Evolutionary conservation across 2,888 invertebrate genomes (phyloP).

Genomic region (Ganaspis brasiliensis): DNA sequence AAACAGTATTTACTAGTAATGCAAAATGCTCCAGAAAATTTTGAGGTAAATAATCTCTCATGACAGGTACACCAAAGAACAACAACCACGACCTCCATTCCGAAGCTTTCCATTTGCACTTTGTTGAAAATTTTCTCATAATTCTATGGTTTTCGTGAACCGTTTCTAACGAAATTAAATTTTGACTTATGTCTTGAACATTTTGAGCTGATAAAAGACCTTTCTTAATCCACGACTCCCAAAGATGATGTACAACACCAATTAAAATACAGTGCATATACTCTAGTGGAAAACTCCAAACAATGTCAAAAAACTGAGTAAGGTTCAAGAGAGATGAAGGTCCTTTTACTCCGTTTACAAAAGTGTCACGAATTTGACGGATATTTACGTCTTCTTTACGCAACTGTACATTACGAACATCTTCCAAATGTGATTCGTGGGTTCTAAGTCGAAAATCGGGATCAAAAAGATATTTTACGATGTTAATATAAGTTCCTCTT

Average conservation of each 20-base stretch:
- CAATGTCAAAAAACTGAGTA: neutral
- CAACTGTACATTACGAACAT: neutral
- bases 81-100: constrained; percentile 53
- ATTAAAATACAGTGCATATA: neutral
- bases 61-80: constrained; percentile 26
- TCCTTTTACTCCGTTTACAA: constrained; percentile 3
- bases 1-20: constrained; percentile 42
- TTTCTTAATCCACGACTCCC: constrained; percentile 15
- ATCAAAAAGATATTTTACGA: neutral
- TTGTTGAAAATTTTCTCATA: neutral
- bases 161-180: neutral
- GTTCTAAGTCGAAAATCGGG: neutral
- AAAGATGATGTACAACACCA: neutral
- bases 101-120: constrained; percentile 46
- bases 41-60: constrained; percentile 24
- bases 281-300: constrained; percentile 7
- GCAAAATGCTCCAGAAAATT: constrained; percentile 37
- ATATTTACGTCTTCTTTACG: neutral
- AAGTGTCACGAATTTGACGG: neutral
- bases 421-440: neutral
- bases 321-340: neutral
- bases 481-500: neutral
- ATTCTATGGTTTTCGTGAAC: neutral
- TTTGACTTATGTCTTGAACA: neutral
- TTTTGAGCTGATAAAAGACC: neutral